phyloP scores from a whole-genome alignment of 2,113 vertebrate genomes.

The Brachypteracias leptosomus region DNA sequence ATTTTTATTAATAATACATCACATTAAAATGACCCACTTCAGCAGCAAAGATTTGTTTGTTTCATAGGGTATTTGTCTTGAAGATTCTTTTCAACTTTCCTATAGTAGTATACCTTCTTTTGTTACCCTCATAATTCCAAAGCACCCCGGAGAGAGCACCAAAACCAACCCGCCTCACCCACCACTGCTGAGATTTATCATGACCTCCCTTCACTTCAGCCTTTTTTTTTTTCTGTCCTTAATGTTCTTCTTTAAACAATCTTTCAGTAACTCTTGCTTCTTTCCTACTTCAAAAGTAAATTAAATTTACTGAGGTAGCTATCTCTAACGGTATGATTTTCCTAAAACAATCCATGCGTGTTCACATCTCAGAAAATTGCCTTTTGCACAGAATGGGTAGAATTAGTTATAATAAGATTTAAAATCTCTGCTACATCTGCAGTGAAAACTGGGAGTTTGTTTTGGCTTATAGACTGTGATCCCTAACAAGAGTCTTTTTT shows the following conservation, averaged over 20 bases:
- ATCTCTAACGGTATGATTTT: background rate
- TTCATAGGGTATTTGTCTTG: background rate
- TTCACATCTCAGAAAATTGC: background rate
- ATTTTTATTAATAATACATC: background rate
- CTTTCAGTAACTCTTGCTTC: background rate
- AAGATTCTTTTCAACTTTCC: background rate
- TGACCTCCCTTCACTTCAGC: background rate
- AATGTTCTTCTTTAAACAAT: background rate
- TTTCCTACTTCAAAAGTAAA: background rate
- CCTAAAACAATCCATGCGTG: background rate
- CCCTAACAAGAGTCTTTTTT: background rate
- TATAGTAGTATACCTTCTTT: background rate
- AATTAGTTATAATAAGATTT: background rate
- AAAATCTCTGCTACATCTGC: background rate
- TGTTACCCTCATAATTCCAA: background rate
- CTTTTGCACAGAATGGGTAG: background rate
- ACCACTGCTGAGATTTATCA: background rate
- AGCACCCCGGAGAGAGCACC: background rate
- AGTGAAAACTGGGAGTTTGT: background rate
- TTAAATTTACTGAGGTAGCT: background rate
- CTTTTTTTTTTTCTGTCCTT: background rate
- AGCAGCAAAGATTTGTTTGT: background rate
- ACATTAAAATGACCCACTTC: background rate
- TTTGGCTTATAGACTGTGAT: background rate
- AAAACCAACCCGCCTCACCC: background rate